These are phyloP conservation scores for Naso thynnoides DNA, from an alignment of 2,797 vertebrate genomes.

Conservation along the genomic window DNA sequence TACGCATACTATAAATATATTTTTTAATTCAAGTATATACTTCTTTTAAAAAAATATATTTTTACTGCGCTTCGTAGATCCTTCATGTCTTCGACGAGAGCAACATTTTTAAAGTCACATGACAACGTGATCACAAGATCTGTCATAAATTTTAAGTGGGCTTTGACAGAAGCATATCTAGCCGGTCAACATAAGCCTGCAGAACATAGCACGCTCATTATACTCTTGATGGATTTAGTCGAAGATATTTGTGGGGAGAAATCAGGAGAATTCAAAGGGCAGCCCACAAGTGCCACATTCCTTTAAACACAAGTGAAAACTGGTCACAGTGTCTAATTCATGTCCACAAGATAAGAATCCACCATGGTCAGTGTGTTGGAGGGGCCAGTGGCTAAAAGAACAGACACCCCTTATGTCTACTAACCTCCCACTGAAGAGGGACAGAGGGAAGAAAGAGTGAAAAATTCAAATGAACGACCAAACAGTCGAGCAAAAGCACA, in stretches of 20 bases:
- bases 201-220: constrained; percentile 75
- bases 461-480: constrained; percentile 55
- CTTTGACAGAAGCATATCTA: constrained; percentile 57
- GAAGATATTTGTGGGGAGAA: constrained; percentile 65
- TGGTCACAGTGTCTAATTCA: constrained; percentile 84
- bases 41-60: too few relatives aligned
- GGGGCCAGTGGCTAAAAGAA: constrained; percentile 80
- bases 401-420: constrained; percentile 82
- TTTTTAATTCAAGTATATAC: constrained; percentile 14
- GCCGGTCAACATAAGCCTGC: constrained; percentile 49
- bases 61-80: constrained; percentile 3
- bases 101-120: constrained; percentile 40
- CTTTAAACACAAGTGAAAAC: constrained; percentile 79
- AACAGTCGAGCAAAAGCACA: constrained; percentile 60
- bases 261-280: constrained; percentile 78
- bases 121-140: constrained; percentile 53
- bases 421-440: constrained; percentile 78
- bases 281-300: constrained; percentile 83
- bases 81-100: constrained; percentile 13
- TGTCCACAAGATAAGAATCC: constrained; percentile 82
- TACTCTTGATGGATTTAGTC: constrained; percentile 69
- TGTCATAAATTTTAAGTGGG: constrained; percentile 61
- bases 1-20: constrained; percentile 21
- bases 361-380: constrained; percentile 78
- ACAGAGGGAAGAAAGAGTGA: constrained; percentile 36